phyloP scores from a whole-genome alignment of 2,888 invertebrate species.

The Arrhopalites spinosus region DNA sequence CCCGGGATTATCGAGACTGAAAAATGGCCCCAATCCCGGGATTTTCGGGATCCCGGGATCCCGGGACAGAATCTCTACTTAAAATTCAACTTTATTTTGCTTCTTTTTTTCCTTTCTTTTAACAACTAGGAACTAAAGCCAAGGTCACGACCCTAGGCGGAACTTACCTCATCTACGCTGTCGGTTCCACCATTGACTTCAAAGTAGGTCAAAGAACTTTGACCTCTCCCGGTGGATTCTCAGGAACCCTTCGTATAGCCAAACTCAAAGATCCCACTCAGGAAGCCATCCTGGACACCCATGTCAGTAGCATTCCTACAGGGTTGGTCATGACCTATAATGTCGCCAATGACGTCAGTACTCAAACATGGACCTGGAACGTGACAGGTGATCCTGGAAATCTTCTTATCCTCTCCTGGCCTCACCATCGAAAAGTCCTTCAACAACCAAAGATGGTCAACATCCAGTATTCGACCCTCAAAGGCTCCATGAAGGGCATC shows the following conservation, averaged over 20 bases:
- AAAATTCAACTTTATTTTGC: too few species aligned
- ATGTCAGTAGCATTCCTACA: conserved; percentile 3
- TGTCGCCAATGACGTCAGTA: conserved; percentile 14
- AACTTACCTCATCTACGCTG: conserved; percentile 31
- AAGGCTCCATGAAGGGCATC: conserved; percentile 31
- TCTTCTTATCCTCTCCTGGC: conserved; percentile 33
- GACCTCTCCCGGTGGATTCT: conserved; percentile 15
- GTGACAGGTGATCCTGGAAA: conserved; percentile 23
- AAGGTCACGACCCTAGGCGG: conserved; percentile 27
- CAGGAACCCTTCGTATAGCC: conserved; percentile 35
- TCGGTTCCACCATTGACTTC: not conserved
- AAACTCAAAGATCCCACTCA: conserved; percentile 33
- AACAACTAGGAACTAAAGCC: conserved; percentile 19
- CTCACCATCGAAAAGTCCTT: conserved; percentile 30
- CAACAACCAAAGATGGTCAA: conserved; percentile 1
- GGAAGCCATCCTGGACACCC: conserved; percentile 28
- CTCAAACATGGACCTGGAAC: conserved; percentile 32
- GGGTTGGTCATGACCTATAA: conserved; percentile 24
- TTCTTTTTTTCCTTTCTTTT: too few species aligned
- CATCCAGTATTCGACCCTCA: conserved; percentile 31
- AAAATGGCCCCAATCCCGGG: too few species aligned
- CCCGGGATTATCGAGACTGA: too few species aligned
- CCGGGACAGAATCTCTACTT: too few species aligned
- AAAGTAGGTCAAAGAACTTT: not conserved
- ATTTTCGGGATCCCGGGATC: too few species aligned